phyloP scores from a whole-genome alignment of 2,888 invertebrate species.

The Calameuta idolon region DNA sequence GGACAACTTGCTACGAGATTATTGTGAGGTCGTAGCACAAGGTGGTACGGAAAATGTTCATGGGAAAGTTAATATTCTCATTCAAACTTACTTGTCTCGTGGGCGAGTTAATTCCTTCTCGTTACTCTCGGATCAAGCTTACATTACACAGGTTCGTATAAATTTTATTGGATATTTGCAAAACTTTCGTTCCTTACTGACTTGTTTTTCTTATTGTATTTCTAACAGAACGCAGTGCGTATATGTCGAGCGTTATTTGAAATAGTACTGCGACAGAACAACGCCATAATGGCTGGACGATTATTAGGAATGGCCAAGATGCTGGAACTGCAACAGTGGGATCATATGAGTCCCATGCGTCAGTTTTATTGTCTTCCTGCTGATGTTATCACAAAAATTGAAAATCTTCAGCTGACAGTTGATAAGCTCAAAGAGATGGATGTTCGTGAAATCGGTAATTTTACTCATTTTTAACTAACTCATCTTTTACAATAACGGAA shows the following conservation, averaged over 20 bases:
- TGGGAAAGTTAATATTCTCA: constrained; percentile 94
- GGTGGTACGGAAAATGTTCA: constrained; percentile 90
- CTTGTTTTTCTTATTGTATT: constrained; percentile 57
- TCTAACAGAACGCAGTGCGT: constrained; percentile 85
- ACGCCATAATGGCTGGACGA: constrained; percentile 88
- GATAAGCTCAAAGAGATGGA: constrained; percentile 88
- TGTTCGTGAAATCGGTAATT: constrained; percentile 83
- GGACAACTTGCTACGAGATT: constrained; percentile 78
- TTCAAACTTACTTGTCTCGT: constrained; percentile 90
- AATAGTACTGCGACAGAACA: constrained; percentile 89
- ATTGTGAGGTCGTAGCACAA: constrained; percentile 82
- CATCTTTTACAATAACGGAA: background rate
- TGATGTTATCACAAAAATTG: constrained; percentile 85
- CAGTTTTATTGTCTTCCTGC: constrained; percentile 85
- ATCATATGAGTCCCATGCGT: constrained; percentile 84
- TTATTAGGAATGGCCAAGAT: constrained; percentile 91
- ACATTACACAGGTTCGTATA: constrained; percentile 83
- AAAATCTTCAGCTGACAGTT: constrained; percentile 80
- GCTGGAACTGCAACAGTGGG: constrained; percentile 94
- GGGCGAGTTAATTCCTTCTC: constrained; percentile 86
- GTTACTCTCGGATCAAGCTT: constrained; percentile 87
- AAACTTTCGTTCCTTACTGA: constrained; percentile 6
- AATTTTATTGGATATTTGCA: constrained; percentile 2
- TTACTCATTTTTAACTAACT: background rate
- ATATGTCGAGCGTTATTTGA: constrained; percentile 95